Evolutionary conservation across 2,888 invertebrate species (phyloP).

Genomic region (Empis stercorea): DNA sequence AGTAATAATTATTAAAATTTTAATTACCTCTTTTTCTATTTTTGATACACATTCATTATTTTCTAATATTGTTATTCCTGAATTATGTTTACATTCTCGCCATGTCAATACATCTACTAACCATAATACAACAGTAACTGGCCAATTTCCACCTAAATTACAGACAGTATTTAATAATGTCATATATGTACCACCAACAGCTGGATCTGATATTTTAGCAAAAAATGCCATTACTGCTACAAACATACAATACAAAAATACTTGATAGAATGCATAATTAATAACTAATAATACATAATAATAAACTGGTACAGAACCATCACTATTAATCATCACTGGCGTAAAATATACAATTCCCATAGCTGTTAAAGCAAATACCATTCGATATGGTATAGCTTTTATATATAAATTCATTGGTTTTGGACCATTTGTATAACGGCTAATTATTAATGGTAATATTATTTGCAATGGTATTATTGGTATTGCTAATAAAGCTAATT

Average conservation of each 20-base stretch:
- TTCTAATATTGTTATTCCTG: constrained; percentile 37
- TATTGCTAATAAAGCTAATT: constrained; percentile 81
- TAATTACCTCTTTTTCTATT: constrained; percentile 48
- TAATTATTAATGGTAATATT: constrained; percentile 68
- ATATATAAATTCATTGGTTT: constrained; percentile 80
- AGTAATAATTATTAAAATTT: background rate
- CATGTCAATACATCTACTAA: constrained; percentile 80
- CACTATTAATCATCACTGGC: constrained; percentile 49
- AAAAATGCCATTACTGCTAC: constrained; percentile 97
- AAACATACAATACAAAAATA: constrained; percentile 91
- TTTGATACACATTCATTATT: constrained; percentile 43
- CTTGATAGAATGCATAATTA: constrained; percentile 86
- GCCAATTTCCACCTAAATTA: constrained; percentile 98
- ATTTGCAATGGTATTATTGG: constrained; percentile 92
- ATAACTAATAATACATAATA: constrained; percentile 65
- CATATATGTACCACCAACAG: constrained; percentile 98
- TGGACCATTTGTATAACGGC: constrained; percentile 70
- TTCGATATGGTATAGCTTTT: constrained; percentile 75
- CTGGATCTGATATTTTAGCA: constrained; percentile 91
- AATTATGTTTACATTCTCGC: constrained; percentile 48
- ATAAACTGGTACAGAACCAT: constrained; percentile 51
- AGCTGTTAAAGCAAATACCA: constrained; percentile 73
- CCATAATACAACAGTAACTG: constrained; percentile 80
- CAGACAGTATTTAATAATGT: constrained; percentile 90
- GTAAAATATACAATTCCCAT: constrained; percentile 77